These are phyloP conservation scores for Perizoma affinitatum DNA, from an alignment of 2,888 invertebrate genomes.

Conservation along the genomic window DNA sequence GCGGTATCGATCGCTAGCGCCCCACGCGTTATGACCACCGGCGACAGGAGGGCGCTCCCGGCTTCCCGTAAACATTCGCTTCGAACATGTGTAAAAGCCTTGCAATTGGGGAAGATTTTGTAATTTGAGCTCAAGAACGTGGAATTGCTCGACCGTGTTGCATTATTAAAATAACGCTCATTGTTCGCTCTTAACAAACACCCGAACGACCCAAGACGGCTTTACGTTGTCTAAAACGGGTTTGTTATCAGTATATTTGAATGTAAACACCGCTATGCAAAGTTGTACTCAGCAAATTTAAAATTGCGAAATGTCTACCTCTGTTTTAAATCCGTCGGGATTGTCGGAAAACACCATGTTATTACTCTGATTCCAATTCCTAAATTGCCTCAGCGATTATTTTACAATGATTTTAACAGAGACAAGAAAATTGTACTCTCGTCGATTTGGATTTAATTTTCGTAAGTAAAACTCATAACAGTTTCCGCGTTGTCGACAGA, in stretches of 20 bases:
- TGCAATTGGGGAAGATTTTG: constrained; percentile 30
- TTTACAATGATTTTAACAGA: constrained; percentile 23
- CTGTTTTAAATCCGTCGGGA: constrained; percentile 29
- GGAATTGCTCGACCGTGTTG: constrained; percentile 12
- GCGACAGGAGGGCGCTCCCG: constrained; percentile 78
- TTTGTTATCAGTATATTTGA: constrained; percentile 33
- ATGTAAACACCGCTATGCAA: constrained; percentile 44
- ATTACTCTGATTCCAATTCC: constrained; percentile 28
- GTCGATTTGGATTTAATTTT: constrained; percentile 43
- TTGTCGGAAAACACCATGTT: constrained; percentile 36
- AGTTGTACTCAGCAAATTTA: constrained; percentile 47
- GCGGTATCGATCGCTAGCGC: constrained; percentile 76
- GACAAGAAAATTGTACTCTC: constrained; percentile 29
- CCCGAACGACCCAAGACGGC: constrained; percentile 22
- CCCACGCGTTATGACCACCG: constrained; percentile 77
- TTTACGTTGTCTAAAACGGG: constrained; percentile 24
- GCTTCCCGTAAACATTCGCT: constrained; percentile 65
- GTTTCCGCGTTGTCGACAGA: constrained; percentile 45
- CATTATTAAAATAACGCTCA: constrained; percentile 25
- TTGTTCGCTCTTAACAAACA: constrained; percentile 25
- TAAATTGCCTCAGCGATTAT: constrained; percentile 30
- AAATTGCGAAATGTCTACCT: constrained; percentile 39
- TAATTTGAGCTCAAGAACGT: constrained; percentile 19
- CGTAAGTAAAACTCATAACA: constrained; percentile 55
- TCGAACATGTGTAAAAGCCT: constrained; percentile 50